A percentile compares a stretch with the other conserved stretches of the same genome.
These are phyloP conservation scores for Ophioderma brevispina DNA, from an alignment of 35 echinoderm and acorn worm species.

Conservation along the genomic window DNA sequence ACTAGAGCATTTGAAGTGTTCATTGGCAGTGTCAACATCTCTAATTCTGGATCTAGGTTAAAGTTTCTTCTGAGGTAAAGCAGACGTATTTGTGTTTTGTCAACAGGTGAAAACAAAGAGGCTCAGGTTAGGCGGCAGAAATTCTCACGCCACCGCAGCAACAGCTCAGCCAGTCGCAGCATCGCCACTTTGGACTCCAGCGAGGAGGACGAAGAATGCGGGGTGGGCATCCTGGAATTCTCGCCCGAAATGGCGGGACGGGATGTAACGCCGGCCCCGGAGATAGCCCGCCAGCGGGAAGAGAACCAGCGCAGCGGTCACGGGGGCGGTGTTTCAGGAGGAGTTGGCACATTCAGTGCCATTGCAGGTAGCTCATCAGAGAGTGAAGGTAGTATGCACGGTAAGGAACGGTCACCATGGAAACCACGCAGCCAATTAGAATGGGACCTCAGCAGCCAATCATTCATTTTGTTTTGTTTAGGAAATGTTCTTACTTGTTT, in stretches of 20 bases:
- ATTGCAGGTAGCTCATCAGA: conserved; percentile 78
- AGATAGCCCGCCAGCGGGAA: conserved; percentile 41
- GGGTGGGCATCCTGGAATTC: conserved; percentile 94
- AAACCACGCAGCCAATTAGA: no score
- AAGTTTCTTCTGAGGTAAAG: conserved; percentile 6
- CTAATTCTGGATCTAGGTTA: not conserved
- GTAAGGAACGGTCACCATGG: not conserved
- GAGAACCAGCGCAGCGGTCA: conserved; percentile 35
- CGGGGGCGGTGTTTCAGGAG: not conserved
- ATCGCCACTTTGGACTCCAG: conserved; percentile 69
- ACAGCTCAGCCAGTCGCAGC: conserved; percentile 38
- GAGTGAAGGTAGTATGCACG: conserved; percentile 23
- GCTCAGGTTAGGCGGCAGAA: conserved; percentile 34
- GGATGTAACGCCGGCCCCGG: conserved; percentile 89
- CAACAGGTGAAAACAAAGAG: not conserved
- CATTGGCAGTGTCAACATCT: not conserved
- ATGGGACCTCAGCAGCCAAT: no score
- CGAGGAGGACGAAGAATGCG: conserved; percentile 80
- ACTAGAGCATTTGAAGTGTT: not conserved
- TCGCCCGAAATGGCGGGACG: conserved; percentile 93
- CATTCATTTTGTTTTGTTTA: no score
- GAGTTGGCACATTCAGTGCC: conserved; percentile 62
- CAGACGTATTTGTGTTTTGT: no score
- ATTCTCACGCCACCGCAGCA: conserved; percentile 30
- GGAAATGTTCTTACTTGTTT: no score